Percentiles rank a stretch among this genome's conserved stretches.
These are phyloP conservation scores for Danaus plexippus DNA, from an alignment of 1,140 invertebrate species.

Conservation along the genomic window DNA sequence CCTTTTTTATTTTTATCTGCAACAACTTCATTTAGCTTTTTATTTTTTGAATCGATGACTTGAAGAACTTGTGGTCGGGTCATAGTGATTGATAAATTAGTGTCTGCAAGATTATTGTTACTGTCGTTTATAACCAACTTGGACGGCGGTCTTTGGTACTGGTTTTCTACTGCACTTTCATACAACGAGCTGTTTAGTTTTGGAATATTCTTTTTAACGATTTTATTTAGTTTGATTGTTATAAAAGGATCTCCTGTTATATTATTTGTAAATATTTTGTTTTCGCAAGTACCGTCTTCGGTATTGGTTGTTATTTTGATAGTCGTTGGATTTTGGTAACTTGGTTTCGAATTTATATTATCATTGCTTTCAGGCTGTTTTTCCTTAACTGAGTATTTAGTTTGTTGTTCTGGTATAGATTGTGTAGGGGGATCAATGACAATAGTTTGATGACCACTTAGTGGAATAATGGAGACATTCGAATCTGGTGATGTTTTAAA, in stretches of 20 bases:
- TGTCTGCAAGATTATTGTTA: conserved; percentile 29
- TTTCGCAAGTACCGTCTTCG: neutral
- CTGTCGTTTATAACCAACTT: conserved; percentile 64
- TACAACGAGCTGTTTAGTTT: conserved; percentile 55
- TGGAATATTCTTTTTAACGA: conserved; percentile 59
- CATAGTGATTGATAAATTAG: conserved; percentile 59
- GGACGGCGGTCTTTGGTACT: conserved; percentile 55
- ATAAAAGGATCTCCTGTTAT: conserved; percentile 50
- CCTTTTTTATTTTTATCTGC: conserved; percentile 22
- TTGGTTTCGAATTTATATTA: conserved; percentile 1
- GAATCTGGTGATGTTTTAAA: conserved; percentile 62
- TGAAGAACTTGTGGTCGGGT: conserved; percentile 74
- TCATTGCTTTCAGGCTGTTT: too few relatives aligned
- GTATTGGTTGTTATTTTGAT: neutral
- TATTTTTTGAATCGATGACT: conserved; percentile 68
- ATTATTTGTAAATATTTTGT: conserved; percentile 7
- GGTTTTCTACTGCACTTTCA: conserved; percentile 46
- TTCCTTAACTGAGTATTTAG: neutral
- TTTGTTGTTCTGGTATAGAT: conserved; percentile 13
- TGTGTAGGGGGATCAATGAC: conserved; percentile 61
- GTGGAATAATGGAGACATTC: conserved; percentile 62
- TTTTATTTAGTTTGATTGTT: conserved; percentile 64
- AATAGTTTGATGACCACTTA: conserved; percentile 71
- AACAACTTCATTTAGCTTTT: conserved; percentile 28
- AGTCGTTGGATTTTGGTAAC: neutral